These are phyloP conservation scores for Apoderus coryli DNA, from an alignment of 2,888 invertebrate genomes.

Conservation along the genomic window DNA sequence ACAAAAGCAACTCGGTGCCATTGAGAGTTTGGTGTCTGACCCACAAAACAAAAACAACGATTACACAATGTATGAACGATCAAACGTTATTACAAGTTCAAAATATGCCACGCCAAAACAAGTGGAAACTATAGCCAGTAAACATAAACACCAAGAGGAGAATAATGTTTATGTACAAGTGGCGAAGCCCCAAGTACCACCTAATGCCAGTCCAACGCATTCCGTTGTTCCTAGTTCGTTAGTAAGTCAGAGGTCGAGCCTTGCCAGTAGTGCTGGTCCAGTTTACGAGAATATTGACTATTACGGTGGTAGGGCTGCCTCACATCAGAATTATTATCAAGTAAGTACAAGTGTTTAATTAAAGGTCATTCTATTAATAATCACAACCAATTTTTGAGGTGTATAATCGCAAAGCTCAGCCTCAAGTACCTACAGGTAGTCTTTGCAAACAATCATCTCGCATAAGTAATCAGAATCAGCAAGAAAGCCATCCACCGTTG, in stretches of 20 bases:
- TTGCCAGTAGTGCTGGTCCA: slow-evolving; percentile 32
- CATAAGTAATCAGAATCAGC: slow-evolving; percentile 26
- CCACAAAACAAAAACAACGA: slow-evolving; percentile 27
- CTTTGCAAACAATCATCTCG: too few relatives aligned
- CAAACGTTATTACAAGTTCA: slow-evolving; percentile 60
- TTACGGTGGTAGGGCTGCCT: slow-evolving; percentile 39
- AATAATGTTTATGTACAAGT: slow-evolving; percentile 33
- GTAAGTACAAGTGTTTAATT: too few relatives aligned
- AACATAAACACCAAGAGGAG: slow-evolving; percentile 27
- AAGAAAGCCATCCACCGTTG: slow-evolving; percentile 39
- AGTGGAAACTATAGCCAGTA: slow-evolving; percentile 44
- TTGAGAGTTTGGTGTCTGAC: slow-evolving; percentile 49
- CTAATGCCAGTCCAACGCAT: slow-evolving; percentile 39
- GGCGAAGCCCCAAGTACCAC: slow-evolving; percentile 30
- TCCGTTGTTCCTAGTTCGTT: slow-evolving; percentile 35
- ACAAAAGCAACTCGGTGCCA: slow-evolving; percentile 45
- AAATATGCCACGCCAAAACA: slow-evolving; percentile 66
- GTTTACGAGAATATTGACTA: slow-evolving; percentile 78
- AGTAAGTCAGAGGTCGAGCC: slow-evolving; percentile 30
- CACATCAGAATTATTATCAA: slow-evolving; percentile 41
- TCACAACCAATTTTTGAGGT: too few relatives aligned
- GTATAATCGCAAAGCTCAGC: slow-evolving; percentile 59
- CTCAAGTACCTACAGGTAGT: slow-evolving; percentile 54
- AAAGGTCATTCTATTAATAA: too few relatives aligned
- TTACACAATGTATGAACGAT: slow-evolving; percentile 51